Evolutionary conservation across 1,140 invertebrate genomes (phyloP).

Genomic region (Pissodes strobi): DNA sequence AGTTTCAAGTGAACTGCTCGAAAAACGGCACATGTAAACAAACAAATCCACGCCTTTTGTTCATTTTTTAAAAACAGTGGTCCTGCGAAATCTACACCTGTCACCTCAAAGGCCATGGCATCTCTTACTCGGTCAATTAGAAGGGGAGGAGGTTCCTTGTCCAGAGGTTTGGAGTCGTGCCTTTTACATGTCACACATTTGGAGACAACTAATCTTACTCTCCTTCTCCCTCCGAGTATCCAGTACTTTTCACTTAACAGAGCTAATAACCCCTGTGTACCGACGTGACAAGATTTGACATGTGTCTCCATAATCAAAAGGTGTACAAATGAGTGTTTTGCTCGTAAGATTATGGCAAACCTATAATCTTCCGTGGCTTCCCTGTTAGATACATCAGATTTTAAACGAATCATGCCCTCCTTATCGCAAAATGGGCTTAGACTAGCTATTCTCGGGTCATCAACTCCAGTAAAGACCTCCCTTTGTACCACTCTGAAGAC

Average conservation of each 20-base stretch:
- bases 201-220: constrained; percentile 39
- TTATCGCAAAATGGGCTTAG: constrained; percentile 21
- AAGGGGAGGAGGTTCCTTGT: constrained; percentile 11
- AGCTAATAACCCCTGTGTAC: constrained; percentile 22
- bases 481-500: constrained; percentile 24
- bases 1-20: constrained; percentile 54
- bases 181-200: constrained; percentile 46
- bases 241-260: constrained; percentile 44
- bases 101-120: constrained; percentile 45
- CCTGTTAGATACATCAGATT: constrained; percentile 40
- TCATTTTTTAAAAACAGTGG: constrained; percentile 43
- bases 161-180: constrained; percentile 35
- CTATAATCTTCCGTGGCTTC: constrained; percentile 38
- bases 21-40: constrained; percentile 53
- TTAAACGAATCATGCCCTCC: constrained; percentile 43
- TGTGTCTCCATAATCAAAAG: constrained; percentile 10
- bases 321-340: constrained; percentile 30
- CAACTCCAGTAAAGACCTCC: background rate
- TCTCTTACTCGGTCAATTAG: constrained; percentile 33
- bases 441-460: constrained; percentile 19
- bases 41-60: constrained; percentile 49
- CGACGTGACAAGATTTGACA: constrained; percentile 13
- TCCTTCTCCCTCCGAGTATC: constrained; percentile 42
- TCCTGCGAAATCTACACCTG: constrained; percentile 51
- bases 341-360: constrained; percentile 44